Conservation (phyloP, 2,888 invertebrate genomes). For the Steinernema carpocapsae region DNA sequence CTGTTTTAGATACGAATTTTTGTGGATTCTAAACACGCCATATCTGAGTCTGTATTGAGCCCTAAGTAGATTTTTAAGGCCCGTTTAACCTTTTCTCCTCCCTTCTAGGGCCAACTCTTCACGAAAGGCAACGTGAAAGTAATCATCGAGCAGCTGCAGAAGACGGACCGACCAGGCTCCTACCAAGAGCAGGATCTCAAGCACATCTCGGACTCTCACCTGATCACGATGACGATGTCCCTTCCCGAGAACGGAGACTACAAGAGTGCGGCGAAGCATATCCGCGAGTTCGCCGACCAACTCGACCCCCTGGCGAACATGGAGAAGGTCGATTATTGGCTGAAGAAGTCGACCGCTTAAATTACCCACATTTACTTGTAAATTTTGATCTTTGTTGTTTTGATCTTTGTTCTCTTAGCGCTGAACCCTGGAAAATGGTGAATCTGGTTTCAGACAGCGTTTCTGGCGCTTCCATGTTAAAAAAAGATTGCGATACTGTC, state of each 20-base stretch:
- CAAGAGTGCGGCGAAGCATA: conserved; percentile 44
- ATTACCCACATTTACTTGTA: background rate
- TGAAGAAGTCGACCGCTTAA: background rate
- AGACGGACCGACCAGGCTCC: conserved; percentile 44
- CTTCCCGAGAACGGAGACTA: conserved; percentile 49
- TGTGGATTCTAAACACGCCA: too few relatives aligned
- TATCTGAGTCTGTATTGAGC: too few relatives aligned
- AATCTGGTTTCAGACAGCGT: background rate
- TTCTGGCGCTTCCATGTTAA: background rate
- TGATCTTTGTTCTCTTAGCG: background rate
- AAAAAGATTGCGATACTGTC: background rate
- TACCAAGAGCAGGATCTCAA: conserved; percentile 41
- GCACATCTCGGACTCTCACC: conserved; percentile 41
- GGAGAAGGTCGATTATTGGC: conserved; percentile 45
- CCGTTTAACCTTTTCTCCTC: background rate
- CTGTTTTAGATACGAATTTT: too few relatives aligned
- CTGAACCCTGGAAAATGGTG: background rate
- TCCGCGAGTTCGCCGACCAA: conserved; percentile 49
- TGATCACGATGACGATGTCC: conserved; percentile 46
- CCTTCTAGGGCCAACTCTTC: conserved; percentile 36
- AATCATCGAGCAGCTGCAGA: conserved; percentile 40
- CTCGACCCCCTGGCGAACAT: conserved; percentile 44
- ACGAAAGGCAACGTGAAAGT: conserved; percentile 36
- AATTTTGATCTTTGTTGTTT: background rate
- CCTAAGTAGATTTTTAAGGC: background rate